Conservation (phyloP, 1,140 invertebrate genomes). For the Microplitis mediator region DNA sequence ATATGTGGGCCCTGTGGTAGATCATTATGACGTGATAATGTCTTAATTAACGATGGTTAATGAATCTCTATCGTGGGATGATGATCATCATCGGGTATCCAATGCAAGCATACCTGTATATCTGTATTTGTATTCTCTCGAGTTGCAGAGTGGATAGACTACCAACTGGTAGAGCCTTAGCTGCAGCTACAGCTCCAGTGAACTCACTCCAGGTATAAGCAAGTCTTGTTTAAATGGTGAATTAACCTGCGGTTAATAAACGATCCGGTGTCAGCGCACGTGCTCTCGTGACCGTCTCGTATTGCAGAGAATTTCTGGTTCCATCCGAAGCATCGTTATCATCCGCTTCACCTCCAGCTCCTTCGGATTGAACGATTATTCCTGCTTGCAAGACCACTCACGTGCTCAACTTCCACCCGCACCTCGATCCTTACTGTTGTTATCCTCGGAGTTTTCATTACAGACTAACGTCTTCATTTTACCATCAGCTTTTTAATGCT, state of each 20-base stretch:
- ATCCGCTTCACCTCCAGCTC: background rate
- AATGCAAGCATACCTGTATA: slow-evolving; percentile 39
- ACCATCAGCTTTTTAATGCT: too few species aligned
- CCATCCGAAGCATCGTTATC: slow-evolving; percentile 28
- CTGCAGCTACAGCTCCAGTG: too few species aligned
- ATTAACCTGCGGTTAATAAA: slow-evolving; percentile 59
- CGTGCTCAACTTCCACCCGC: background rate
- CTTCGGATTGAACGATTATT: slow-evolving; percentile 13
- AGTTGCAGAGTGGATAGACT: too few species aligned
- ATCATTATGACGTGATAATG: slow-evolving; percentile 65
- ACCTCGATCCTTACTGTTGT: background rate
- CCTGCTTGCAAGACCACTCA: slow-evolving; percentile 7
- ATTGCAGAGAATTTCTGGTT: slow-evolving; percentile 20
- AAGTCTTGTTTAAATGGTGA: slow-evolving; percentile 49
- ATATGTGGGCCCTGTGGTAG: slow-evolving; percentile 38
- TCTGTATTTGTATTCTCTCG: background rate
- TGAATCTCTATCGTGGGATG: slow-evolving; percentile 59
- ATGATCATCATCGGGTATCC: slow-evolving; percentile 42
- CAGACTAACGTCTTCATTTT: too few species aligned
- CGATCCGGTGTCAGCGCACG: slow-evolving; percentile 38
- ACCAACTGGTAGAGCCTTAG: too few species aligned
- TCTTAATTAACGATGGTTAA: slow-evolving; percentile 63
- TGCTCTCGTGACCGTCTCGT: slow-evolving; percentile 30
- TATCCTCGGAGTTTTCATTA: too few species aligned
- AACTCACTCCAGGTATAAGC: background rate